Evolutionary conservation across 1,140 invertebrate species (phyloP).

Genomic region (Ips typographus): DNA sequence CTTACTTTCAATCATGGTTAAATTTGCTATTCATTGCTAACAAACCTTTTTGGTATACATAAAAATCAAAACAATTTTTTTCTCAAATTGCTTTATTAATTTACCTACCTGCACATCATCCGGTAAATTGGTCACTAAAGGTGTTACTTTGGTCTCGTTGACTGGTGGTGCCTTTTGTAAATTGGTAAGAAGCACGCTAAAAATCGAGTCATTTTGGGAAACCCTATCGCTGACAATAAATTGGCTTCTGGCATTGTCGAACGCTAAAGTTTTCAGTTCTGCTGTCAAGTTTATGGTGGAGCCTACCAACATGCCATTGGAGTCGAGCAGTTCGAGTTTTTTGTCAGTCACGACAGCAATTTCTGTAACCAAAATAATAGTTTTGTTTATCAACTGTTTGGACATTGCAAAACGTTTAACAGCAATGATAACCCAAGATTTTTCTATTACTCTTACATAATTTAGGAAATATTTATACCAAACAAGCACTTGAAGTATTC

Average conservation of each 20-base stretch:
- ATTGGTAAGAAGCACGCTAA: slow-evolving; percentile 56
- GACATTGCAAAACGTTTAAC: too few relatives aligned
- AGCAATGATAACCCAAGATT: too few relatives aligned
- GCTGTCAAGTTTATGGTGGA: slow-evolving; percentile 56
- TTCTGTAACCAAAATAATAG: slow-evolving; percentile 55
- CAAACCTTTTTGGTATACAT: too few relatives aligned
- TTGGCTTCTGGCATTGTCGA: slow-evolving; percentile 63
- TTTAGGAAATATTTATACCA: too few relatives aligned
- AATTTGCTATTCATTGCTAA: too few relatives aligned
- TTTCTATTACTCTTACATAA: too few relatives aligned
- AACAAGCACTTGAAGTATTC: too few relatives aligned
- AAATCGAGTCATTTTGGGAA: slow-evolving; percentile 66
- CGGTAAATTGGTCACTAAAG: slow-evolving; percentile 45
- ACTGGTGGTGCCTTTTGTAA: slow-evolving; percentile 43
- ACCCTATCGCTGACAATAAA: slow-evolving; percentile 64
- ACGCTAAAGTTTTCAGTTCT: slow-evolving; percentile 62
- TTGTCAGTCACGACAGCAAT: slow-evolving; percentile 64
- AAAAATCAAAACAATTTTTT: too few relatives aligned
- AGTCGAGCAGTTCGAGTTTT: slow-evolving; percentile 63
- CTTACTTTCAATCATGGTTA: too few relatives aligned
- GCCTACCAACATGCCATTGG: slow-evolving; percentile 57
- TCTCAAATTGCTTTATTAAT: neutral
- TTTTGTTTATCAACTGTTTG: too few relatives aligned
- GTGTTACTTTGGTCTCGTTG: slow-evolving; percentile 45
- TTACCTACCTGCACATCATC: slow-evolving; percentile 47